A percentile compares a stretch with the other conserved stretches of the same genome.
Conservation (phyloP, 2,888 invertebrate genomes). For the Athrips mouffetella region DNA sequence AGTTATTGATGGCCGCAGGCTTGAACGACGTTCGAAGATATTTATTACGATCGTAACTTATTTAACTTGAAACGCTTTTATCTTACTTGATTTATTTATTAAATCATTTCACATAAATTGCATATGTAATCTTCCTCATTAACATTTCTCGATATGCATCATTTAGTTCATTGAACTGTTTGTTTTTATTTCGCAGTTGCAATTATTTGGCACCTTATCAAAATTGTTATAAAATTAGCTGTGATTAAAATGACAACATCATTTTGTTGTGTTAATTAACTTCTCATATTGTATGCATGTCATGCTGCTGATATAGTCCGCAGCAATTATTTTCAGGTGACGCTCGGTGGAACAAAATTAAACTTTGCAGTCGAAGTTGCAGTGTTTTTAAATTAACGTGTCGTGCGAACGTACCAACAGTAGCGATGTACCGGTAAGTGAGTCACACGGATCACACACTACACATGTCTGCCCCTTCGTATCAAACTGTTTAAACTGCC, state of each 20-base stretch:
- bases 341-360: constrained; percentile 17
- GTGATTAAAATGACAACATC: constrained; percentile 32
- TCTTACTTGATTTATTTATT: constrained; percentile 33
- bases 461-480: constrained; percentile 38
- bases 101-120: constrained; percentile 14
- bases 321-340: constrained; percentile 5
- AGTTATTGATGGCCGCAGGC: constrained; percentile 32
- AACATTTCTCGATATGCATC: constrained; percentile 25
- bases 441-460: constrained; percentile 49
- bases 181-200: constrained; percentile 32
- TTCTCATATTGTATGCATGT: constrained; percentile 5
- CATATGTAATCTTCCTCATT: constrained; percentile 1
- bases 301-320: not conserved
- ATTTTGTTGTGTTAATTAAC: constrained; percentile 1
- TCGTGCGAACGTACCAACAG: constrained; percentile 25
- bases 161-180: constrained; percentile 43
- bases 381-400: constrained; percentile 23
- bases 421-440: constrained; percentile 30
- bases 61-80: constrained; percentile 29
- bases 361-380: constrained; percentile 23
- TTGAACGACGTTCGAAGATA: constrained; percentile 20
- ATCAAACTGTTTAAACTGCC: constrained; percentile 46
- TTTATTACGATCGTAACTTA: constrained; percentile 42
- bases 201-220: constrained; percentile 48
- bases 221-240: constrained; percentile 37